Evolutionary conservation across 2,113 vertebrate genomes (phyloP), one percentile per base, ranked within the genome.

Genomic region (Grammomys dolichurus): DNA sequence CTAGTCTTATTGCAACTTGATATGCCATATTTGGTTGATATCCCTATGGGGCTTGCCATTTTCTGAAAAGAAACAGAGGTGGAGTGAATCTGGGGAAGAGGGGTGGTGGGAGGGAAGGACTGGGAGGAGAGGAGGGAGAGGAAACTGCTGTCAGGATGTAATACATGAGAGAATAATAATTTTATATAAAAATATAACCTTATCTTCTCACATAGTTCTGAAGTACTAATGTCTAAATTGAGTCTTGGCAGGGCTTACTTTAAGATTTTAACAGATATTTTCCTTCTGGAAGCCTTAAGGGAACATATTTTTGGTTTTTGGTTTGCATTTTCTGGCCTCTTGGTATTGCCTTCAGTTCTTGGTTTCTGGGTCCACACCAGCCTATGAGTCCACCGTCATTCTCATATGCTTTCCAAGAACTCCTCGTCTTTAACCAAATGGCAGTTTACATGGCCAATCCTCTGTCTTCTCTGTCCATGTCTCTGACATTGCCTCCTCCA

Each of bases 261-360:
- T 14, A 95, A 89, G 70, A 78, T 93, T 95, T 90, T 19, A 40
- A 51, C 24, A 75, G 72, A 40, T 89, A 5, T 40, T 24, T 96
- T 93, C 26, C n/a, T 75, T 60, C n/a, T 33, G 36, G 14, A 40
- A 73, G 24, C 6, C 17, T 6, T 58, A 58, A 10, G 13, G 12
- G 26, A 60, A 89, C 73, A 73, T 28, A n/a, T 17, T 20, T 46
- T 76, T 87, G 5, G 3, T n/a, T 81, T 4, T 81, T 60, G 56
- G 36, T 51, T 92, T 48, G 5, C 3, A 36, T 76, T 96, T 80
- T 86, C 31, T 16, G 70, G 11, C 36, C 87, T 92, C 54, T 88
- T 12, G 46, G 80, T 26, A 67, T 56, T 80, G 28, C 36, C 87
- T 24, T 80, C 31, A 43, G 8, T 43, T 73, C 56, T 69, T 43